These are phyloP conservation scores for Bombyx mandarina DNA, from an alignment of 1,140 invertebrate species.

Conservation along the genomic window DNA sequence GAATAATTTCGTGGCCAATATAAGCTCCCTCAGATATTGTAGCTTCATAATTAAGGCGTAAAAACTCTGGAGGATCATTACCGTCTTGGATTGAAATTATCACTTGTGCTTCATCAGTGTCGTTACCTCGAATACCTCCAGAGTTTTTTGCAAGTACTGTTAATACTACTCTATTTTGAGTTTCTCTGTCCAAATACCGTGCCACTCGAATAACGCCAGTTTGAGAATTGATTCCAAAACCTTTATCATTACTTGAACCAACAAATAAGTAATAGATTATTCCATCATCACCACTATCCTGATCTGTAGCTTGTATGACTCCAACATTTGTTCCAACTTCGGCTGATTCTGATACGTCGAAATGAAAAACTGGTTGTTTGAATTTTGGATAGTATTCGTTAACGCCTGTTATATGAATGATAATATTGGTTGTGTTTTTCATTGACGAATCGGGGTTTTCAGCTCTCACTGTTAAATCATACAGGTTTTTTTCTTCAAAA, in stretches of 20 bases:
- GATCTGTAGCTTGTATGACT: slow-evolving; percentile 89
- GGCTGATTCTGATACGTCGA: slow-evolving; percentile 94
- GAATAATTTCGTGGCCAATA: slow-evolving; percentile 80
- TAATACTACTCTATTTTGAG: slow-evolving; percentile 89
- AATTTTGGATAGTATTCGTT: slow-evolving; percentile 96
- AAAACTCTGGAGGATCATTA: slow-evolving; percentile 95
- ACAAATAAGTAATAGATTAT: slow-evolving; percentile 93
- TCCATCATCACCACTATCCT: slow-evolving; percentile 93
- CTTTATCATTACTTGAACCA: slow-evolving; percentile 92
- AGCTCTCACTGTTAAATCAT: slow-evolving; percentile 86
- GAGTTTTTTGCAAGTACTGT: slow-evolving; percentile 96
- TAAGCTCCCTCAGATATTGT: slow-evolving; percentile 83
- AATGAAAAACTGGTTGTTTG: slow-evolving; percentile 91
- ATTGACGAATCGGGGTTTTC: slow-evolving; percentile 89
- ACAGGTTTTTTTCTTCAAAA: slow-evolving; percentile 87
- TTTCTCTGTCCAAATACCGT: slow-evolving; percentile 88
- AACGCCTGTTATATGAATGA: slow-evolving; percentile 87
- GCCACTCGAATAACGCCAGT: slow-evolving; percentile 89
- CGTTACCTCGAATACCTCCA: slow-evolving; percentile 92
- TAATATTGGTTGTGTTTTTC: slow-evolving; percentile 80
- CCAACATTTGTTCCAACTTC: slow-evolving; percentile 90
- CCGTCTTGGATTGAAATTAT: slow-evolving; percentile 95
- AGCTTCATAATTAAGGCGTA: slow-evolving; percentile 81
- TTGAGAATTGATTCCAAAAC: slow-evolving; percentile 89
- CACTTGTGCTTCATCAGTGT: slow-evolving; percentile 95